Evolutionary conservation across 2,113 vertebrate genomes (phyloP).

Genomic region (Eptesicus fuscus): DNA sequence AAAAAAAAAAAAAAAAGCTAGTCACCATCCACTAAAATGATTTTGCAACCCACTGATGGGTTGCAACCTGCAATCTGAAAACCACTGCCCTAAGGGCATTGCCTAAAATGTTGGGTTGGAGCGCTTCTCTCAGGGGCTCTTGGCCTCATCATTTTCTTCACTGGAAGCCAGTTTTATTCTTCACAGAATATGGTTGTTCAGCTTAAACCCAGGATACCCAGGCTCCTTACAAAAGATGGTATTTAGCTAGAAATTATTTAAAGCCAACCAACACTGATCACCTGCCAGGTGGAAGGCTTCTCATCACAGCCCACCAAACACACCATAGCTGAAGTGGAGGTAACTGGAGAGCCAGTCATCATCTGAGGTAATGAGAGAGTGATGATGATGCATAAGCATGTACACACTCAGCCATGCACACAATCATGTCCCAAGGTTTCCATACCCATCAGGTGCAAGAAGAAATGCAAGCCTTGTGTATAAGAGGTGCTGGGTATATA

Average conservation of each 20-base stretch:
- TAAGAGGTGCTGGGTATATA: neutral
- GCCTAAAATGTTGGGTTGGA: neutral
- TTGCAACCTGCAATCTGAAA: neutral
- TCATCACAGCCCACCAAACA: neutral
- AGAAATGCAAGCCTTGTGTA: neutral
- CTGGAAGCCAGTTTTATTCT: neutral
- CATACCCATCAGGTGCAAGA: neutral
- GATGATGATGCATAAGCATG: neutral
- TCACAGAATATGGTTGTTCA: neutral
- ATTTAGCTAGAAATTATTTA: neutral
- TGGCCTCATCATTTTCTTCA: neutral
- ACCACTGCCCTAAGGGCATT: neutral
- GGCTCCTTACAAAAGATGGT: neutral
- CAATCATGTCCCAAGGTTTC: neutral
- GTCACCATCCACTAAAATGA: neutral
- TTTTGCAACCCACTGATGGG: neutral
- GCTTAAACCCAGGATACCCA: neutral
- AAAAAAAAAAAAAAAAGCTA: neutral
- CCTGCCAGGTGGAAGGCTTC: neutral
- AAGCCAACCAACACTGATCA: neutral
- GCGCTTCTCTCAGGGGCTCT: neutral
- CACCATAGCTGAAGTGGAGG: neutral
- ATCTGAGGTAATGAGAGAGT: neutral
- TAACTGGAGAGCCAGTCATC: neutral
- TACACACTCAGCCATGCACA: neutral